Evolutionary conservation across 64 coral and sea anemone genomes (phyloP), one percentile per base, ranked within the genome.

Genomic region (Cladopsammia gracilis): DNA sequence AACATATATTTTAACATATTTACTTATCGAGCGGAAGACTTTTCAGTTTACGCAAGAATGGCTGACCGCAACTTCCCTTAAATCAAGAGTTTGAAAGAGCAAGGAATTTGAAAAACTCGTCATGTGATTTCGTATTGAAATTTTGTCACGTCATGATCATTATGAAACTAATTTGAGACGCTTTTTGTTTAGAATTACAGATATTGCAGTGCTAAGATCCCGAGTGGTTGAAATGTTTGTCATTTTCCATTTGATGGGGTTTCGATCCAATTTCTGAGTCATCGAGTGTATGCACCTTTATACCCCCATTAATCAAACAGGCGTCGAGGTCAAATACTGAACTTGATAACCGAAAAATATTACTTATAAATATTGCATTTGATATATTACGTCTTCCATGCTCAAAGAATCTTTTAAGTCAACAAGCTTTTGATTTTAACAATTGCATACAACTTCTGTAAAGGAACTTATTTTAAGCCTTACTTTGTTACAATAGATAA

Each of bases 41-140:
- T 64, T 65, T 67, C 49, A 10, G 49, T 25, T 34, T 11, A 84
- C 42, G 62, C 46, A 68, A 10, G 45, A 34, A 68, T 67, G 13
- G 19, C 6, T 68, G 18, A 84, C 80, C 80, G 62, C 80, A 68
- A 67, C 80, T 66, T 83, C 72, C 72, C 26, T 75, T 14, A 18
- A 44, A 13, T 20, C n/a, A 77, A 54, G 48, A 48, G 18, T 58
- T 51, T 64, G 80, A 84, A 84, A 84, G 60, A 84, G 3, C 43
- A n/a, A 84, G 18, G 60, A 68, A 68, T 84, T 84, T 24, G 26
- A 68, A 66, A 82, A 7, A 20, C 34, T 82, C 52, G 11, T 79
- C 53, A 79, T 79, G 76, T 82, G 58, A 64, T 62, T 82, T 24
- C 65, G 45, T 7, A n/a, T 54, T 54, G 6, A 12, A 66, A 19